These are phyloP conservation scores for Brachionus sp. DNA, from an alignment of 1,140 invertebrate species.

Conservation along the genomic window DNA sequence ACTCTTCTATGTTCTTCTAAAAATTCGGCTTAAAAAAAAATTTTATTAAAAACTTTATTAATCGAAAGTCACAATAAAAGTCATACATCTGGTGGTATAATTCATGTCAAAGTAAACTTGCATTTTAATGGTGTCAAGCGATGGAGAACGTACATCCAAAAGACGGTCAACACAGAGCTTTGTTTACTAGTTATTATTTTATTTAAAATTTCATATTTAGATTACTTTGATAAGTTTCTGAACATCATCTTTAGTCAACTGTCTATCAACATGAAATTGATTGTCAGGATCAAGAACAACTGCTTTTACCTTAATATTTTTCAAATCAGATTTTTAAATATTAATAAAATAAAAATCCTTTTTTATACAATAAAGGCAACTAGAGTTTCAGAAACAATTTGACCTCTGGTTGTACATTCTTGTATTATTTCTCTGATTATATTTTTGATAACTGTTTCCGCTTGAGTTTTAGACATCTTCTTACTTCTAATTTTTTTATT, in stretches of 20 bases:
- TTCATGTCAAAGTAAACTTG: conserved; percentile 70
- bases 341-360: neutral
- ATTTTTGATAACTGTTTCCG: conserved; percentile 56
- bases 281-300: conserved; percentile 59
- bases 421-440: conserved; percentile 60
- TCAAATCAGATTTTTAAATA: neutral
- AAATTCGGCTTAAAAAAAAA: conserved; percentile 55
- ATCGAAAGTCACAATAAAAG: conserved; percentile 1
- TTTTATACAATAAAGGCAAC: conserved; percentile 60
- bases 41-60: conserved; percentile 45
- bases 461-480: conserved; percentile 42
- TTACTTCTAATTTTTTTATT: neutral
- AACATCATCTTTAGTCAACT: conserved; percentile 60
- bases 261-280: conserved; percentile 60
- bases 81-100: conserved; percentile 64
- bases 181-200: conserved; percentile 7
- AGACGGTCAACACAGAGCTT: conserved; percentile 59
- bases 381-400: conserved; percentile 59
- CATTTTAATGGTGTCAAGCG: conserved; percentile 63
- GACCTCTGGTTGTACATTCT: conserved; percentile 59
- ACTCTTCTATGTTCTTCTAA: conserved; percentile 59
- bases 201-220: neutral
- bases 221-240: conserved; percentile 59
- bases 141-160: conserved; percentile 56
- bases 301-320: conserved; percentile 57